A percentile compares a stretch with the other conserved stretches of the same genome.
These are phyloP conservation scores for Sebastes dallii DNA, from an alignment of 2,797 vertebrate species.

Conservation along the genomic window DNA sequence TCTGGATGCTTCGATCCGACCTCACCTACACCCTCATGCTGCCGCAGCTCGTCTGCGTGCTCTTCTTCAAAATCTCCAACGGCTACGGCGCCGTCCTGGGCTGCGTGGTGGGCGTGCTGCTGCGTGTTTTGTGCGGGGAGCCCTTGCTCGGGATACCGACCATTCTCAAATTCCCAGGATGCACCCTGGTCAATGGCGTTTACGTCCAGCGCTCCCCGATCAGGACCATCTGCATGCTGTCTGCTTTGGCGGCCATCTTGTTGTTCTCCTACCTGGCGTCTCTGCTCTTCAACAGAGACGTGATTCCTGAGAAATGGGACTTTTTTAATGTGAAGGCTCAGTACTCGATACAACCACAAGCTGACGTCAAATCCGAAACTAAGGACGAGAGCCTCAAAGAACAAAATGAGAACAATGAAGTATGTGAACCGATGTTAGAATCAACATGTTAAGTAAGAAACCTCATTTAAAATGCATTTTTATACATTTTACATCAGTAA, in stretches of 20 bases:
- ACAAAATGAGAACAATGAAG: constrained; percentile 42
- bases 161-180: constrained; percentile 74
- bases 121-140: constrained; percentile 65
- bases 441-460: constrained; percentile 40
- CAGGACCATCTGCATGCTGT: constrained; percentile 82
- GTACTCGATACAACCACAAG: background rate
- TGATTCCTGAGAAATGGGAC: constrained; percentile 65
- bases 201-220: constrained; percentile 81
- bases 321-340: constrained; percentile 56
- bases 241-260: constrained; percentile 69
- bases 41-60: constrained; percentile 83
- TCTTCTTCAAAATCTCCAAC: constrained; percentile 79
- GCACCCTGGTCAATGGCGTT: constrained; percentile 61
- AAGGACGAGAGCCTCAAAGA: constrained; percentile 32
- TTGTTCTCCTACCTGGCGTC: constrained; percentile 59
- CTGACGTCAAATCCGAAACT: background rate
- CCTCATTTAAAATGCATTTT: constrained; percentile 17
- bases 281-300: constrained; percentile 52
- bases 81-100: constrained; percentile 73
- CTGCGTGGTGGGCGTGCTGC: constrained; percentile 46
- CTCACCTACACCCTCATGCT: constrained; percentile 83
- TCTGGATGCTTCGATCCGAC: constrained; percentile 83
- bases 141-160: constrained; percentile 70
- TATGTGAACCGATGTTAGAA: constrained; percentile 64
- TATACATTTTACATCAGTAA: constrained; percentile 38